A percentile compares a stretch with the other conserved stretches of the same genome.
Evolutionary conservation across 2,888 invertebrate genomes (phyloP).

Genomic region (Seira ritae): DNA sequence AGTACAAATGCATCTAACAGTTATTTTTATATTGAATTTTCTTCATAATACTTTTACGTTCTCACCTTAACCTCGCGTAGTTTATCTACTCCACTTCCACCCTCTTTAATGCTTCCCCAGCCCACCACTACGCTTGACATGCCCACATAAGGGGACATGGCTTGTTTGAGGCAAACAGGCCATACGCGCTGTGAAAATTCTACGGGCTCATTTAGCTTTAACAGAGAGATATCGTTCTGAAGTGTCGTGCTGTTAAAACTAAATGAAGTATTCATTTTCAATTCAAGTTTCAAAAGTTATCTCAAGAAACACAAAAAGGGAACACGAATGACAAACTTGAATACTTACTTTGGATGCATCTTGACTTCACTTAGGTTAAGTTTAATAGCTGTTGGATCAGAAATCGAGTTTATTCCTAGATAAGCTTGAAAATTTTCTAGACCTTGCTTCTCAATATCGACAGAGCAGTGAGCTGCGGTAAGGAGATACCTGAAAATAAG

Average conservation of each 20-base stretch:
- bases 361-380: constrained; percentile 37
- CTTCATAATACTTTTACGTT: not conserved
- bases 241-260: constrained; percentile 35
- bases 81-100: constrained; percentile 28
- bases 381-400: constrained; percentile 20
- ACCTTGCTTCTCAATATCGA: constrained; percentile 32
- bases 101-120: constrained; percentile 31
- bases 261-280: too few relatives aligned
- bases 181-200: constrained; percentile 13
- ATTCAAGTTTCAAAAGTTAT: too few relatives aligned
- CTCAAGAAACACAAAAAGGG: too few relatives aligned
- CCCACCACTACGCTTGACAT: constrained; percentile 29
- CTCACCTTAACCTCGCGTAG: constrained; percentile 41
- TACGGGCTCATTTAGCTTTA: constrained; percentile 39
- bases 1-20: not conserved
- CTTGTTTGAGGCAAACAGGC: constrained; percentile 45
- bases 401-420: constrained; percentile 45
- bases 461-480: constrained; percentile 38
- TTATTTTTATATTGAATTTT: too few relatives aligned
- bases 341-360: constrained; percentile 44
- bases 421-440: constrained; percentile 22
- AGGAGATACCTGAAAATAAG: constrained; percentile 31
- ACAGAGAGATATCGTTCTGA: constrained; percentile 44
- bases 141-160: constrained; percentile 30
- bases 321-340: not conserved